Evolutionary conservation across 1,140 invertebrate species (phyloP), one percentile per base, ranked within the genome.

Genomic region (Condylostylus longicornis): DNA sequence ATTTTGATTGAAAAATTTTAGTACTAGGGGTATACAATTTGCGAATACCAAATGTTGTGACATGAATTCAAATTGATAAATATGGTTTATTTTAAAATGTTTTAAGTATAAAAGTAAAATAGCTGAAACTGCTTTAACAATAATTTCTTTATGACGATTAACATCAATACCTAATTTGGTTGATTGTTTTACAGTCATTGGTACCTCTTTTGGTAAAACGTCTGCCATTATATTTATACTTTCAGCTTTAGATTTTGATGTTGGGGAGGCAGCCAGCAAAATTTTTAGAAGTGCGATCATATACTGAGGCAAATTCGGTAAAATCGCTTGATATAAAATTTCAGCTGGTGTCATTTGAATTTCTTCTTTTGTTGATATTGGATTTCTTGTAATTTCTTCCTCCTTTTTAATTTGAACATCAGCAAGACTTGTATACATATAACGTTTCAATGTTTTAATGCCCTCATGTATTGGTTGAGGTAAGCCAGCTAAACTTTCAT

Each of bases 1-100:
- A 53, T 97, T 96, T 62, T 98, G 95, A 67, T 98, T 98, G 53
- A 99, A 90, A 69, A 99, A 98, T 58, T 99, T 99, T 10, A 99
- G 67, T 17, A 99, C 86, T 15, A 99, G 65, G 5, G 96, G 95
- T 59, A 99, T 96, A 59, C 95, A 98, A 63, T 99, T 99, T 38
- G 95, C 94, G 71, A 98, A 97, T 10, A 98, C 93, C 35, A 98
- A 68, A 67, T 98, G 94, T 62, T 98, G 94, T 3, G 89, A 91
- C 77, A 98, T 93, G 56, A 95, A 98, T 65, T 99, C 96, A 70
- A 98, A 99, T 65, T 98, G 89, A 63, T 98, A 98, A 10, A 98
- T 72, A 62, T 99, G 95, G 67, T 97, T 98, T n/a, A 98, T 68
- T 68, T 98, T 98, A 46, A 98, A 93, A 66, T 98, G 94, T 63